Base-by-base conservation (phyloP, 2,888 invertebrate species). In the Tachina grossa region DNA sequence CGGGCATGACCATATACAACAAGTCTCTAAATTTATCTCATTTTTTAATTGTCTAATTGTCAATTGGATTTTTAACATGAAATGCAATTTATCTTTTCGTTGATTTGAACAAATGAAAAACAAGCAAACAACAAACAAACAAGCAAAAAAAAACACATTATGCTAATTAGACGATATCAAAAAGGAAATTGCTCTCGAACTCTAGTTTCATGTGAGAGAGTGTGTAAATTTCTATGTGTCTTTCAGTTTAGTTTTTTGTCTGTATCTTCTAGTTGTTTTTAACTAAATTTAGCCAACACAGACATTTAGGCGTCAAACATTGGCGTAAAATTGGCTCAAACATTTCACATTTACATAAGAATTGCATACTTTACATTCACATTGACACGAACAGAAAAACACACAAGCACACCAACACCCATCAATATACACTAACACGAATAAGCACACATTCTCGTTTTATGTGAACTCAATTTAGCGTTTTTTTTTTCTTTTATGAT, bases 261-360 rank as follows among this genome's bases (percentile, higher is more conserved):
- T 59, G 10, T 71, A 55, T 71, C 9, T 51, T 41, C 5, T 57
- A 22, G n/a, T 61, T 51, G 53, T 69, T 81, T 31, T 74, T 85
- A 82, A 87, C 77, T 84, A 84, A 85, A 87, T 83, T 87, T 84
- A 85, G 80, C 74, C 75, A 78, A 47, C 84, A 81, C 66, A 87
- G 87, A 87, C 86, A 87, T 83, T 82, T 78, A 86, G 86, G 87
- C 87, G 87, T 75, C 87, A 87, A 85, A 68, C 68, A 77, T 79
- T 84, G 49, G 71, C 79, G 79, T 79, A 76, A 75, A 83, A 76
- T 79, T 85, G 85, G 82, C 78, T 76, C 61, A 57, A 81, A 74
- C 81, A 63, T 69, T 79, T 57, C 57, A 59, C 80, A 68, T 74
- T 74, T 68, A 66, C 16, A 74, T 19, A 53, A 71, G 45, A 69